Base-by-base conservation (phyloP, 2,888 invertebrate genomes). In the Cantharis lateralis region DNA sequence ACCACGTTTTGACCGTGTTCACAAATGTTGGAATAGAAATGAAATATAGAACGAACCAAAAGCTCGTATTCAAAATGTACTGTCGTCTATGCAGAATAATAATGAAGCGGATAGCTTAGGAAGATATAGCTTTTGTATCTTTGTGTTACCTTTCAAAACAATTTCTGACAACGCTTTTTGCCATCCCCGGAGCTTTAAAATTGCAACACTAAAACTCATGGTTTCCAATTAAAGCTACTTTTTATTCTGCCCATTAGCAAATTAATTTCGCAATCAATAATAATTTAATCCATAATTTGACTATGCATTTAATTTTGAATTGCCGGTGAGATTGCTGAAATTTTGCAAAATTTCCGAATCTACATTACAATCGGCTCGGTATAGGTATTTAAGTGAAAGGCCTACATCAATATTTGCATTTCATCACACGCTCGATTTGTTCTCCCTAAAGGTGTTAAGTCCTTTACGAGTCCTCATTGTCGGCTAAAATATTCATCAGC, bases 371-470 rank as follows among this genome's bases (percentile, higher is more conserved):
- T 81, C 79, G 80, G 76, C 79, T 77, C 77, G 72, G 72, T 75
- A 75, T 72, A 77, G 64, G 71, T 71, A 74, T 79, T 75, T 79
- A 78, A 75, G 72, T 26, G 69, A 74, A 76, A 78, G 72, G 64
- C 68, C 76, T 80, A 80, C 83, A 82, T 83, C 83, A 84, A 85
- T 85, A 85, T 85, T 85, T 84, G 84, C 84, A 85, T 84, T 85
- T 85, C 83, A 85, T 85, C 84, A 84, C 82, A 84, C 81, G 84
- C 82, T 84, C 84, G 83, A 84, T 84, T 84, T 84, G 84, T 84
- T 83, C 83, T 80, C 81, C 81, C 82, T 74, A 82, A 83, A 83
- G 83, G 84, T 84, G 83, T 81, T 82, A 83, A 77, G 82, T 81
- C 80, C 83, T 82, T 83, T 81, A 79, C 78, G 81, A 80, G 79